A percentile compares a stretch with the other conserved stretches of the same genome.
Conservation (phyloP, 2,113 vertebrate species). For the Nothoprocta perdicaria region DNA sequence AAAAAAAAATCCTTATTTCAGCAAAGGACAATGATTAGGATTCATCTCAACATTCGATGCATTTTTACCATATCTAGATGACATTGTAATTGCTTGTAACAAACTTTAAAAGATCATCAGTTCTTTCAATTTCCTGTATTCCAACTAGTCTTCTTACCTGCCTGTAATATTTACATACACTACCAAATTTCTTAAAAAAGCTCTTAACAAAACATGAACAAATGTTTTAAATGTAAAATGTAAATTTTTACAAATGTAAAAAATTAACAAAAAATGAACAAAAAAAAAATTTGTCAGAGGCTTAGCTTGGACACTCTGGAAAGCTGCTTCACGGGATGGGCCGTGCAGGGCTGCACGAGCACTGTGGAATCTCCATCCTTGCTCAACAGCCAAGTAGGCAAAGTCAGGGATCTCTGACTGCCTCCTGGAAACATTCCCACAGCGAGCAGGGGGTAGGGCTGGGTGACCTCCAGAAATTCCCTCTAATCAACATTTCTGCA, state of each 20-base stretch:
- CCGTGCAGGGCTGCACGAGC: background rate
- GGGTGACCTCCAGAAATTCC: background rate
- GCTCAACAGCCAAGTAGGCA: background rate
- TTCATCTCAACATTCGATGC: background rate
- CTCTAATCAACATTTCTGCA: background rate
- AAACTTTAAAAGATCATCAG: background rate
- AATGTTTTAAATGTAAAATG: no score
- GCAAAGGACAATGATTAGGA: background rate
- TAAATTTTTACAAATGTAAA: no score
- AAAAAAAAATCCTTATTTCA: background rate
- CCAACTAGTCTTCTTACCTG: background rate
- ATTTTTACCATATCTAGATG: background rate
- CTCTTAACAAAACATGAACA: no score
- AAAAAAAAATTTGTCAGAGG: background rate
- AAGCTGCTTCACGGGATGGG: background rate
- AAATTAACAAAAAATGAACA: no score
- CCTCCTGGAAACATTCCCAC: background rate
- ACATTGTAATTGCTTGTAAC: background rate
- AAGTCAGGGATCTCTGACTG: background rate
- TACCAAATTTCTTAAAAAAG: background rate
- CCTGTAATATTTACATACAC: background rate
- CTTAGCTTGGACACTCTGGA: background rate
- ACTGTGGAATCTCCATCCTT: fast-evolving
- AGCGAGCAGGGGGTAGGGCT: background rate
- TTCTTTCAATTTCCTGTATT: background rate